phyloP scores from a whole-genome alignment of 2,888 invertebrate genomes.

The Aethes cnicana region DNA sequence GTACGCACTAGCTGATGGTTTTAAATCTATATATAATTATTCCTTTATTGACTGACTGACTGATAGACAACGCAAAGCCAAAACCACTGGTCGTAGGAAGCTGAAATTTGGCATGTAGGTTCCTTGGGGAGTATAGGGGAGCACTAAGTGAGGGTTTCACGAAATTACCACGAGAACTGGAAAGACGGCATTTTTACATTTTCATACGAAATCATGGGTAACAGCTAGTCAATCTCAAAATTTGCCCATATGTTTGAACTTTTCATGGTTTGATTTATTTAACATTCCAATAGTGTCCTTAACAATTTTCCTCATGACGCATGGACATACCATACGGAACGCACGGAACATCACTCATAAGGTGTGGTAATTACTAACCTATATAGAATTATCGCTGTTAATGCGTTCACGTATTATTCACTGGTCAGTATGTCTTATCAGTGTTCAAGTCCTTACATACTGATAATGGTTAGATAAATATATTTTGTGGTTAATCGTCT shows the following conservation, averaged over 20 bases:
- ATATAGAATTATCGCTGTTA: slow-evolving; percentile 60
- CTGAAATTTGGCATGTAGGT: too few relatives aligned
- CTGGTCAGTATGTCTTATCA: slow-evolving; percentile 33
- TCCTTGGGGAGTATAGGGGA: too few relatives aligned
- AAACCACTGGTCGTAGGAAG: too few relatives aligned
- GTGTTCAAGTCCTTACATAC: slow-evolving; percentile 11
- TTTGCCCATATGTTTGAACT: too few relatives aligned
- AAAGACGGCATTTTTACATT: too few relatives aligned
- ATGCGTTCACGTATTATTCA: slow-evolving; percentile 51
- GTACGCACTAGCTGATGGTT: slow-evolving; percentile 33
- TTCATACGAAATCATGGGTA: too few relatives aligned
- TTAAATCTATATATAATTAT: slow-evolving; percentile 6
- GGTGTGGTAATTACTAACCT: slow-evolving; percentile 49
- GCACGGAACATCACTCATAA: slow-evolving; percentile 20
- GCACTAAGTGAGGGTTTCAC: too few relatives aligned
- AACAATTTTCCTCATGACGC: slow-evolving; percentile 35
- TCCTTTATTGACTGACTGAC: background rate
- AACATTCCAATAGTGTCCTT: slow-evolving; percentile 9
- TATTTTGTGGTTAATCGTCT: slow-evolving; percentile 5
- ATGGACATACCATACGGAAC: slow-evolving; percentile 11
- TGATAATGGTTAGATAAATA: slow-evolving; percentile 18
- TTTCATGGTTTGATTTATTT: background rate
- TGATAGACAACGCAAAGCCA: too few relatives aligned
- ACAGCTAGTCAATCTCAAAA: too few relatives aligned
- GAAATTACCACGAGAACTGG: too few relatives aligned